Conservation (phyloP, 2,113 vertebrate species). For the Caranx ignobilis region DNA sequence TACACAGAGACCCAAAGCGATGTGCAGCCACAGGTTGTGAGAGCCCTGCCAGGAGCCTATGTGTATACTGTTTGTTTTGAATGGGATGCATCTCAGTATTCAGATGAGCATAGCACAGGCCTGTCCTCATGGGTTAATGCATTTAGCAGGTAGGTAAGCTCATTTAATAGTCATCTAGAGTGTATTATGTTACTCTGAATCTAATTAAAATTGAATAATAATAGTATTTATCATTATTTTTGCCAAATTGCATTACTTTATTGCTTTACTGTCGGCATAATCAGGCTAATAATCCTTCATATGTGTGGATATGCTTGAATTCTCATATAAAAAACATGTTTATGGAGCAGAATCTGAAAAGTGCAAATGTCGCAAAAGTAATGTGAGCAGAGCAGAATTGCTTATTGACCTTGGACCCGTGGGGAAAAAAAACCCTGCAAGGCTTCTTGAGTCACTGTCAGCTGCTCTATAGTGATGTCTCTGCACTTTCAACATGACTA, state of each 20-base stretch:
- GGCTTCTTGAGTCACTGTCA: conserved; percentile 48
- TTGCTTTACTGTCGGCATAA: background rate
- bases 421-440: conserved; percentile 17
- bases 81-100: background rate
- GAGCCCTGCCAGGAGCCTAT: background rate
- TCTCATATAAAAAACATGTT: background rate
- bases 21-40: conserved; percentile 80
- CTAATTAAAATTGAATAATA: background rate
- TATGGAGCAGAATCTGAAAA: background rate
- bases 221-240: background rate
- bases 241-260: background rate
- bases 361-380: background rate
- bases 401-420: conserved; percentile 43
- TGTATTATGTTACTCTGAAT: background rate
- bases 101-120: conserved; percentile 17
- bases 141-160: background rate
- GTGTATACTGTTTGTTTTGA: background rate
- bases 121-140: background rate
- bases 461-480: conserved; percentile 14
- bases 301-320: background rate
- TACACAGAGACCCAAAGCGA: conserved; percentile 15
- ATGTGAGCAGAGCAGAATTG: conserved; percentile 8
- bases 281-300: background rate
- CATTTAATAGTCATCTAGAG: background rate
- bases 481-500: conserved; percentile 44